Base-by-base conservation (phyloP, 2,113 vertebrate species). In the Malurus alboscapulatus region DNA sequence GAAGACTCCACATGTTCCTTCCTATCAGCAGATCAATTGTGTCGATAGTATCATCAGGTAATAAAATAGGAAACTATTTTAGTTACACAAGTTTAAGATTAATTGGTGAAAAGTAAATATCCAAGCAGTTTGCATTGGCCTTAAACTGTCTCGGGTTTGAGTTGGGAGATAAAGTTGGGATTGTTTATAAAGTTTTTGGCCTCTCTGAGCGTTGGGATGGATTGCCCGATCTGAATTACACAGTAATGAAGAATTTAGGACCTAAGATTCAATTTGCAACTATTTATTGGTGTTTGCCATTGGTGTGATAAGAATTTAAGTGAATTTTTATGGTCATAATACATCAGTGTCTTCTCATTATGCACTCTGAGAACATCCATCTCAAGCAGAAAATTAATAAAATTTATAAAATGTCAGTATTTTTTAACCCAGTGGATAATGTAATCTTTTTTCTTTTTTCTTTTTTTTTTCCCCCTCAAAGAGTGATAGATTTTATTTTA, bases 11-110 rank as follows among this genome's bases (percentile, higher is more conserved):
- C 97, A 36, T 73, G 89, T 98, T 96, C 98, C 98, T 26, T 99
- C 98, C 24, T 99, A 99, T 92, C 99, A 99, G 95, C 98, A 99
- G 84, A 99, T 99, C 82, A 99, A 98, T 95, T 99, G 98, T 95
- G 98, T 99, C 55, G 98, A 99, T 82, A 98, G 98, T 90, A 98
- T 99, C 91, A 98, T 99, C 87, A 98, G 98, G 98, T 99, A 88
- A 79, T 94, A 80, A 57, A 18, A 38, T 45, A 1, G 36, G 27
- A 71, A 78, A 45, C 3, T 0, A 53, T 65, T 86, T 55, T 45
- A 59, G 38, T 74, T n/a, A 10, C 55, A 4, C 0, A 66, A 59
- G 7, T 51, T 81, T 71, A 58, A 89, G 40, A 44, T 62, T 25
- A 69, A 19, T 50, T 67, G 30, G n/a, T 47, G 34, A 57, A 92